phyloP scores from a whole-genome alignment of 2,113 vertebrate genomes.

The Actinemys pallida region DNA sequence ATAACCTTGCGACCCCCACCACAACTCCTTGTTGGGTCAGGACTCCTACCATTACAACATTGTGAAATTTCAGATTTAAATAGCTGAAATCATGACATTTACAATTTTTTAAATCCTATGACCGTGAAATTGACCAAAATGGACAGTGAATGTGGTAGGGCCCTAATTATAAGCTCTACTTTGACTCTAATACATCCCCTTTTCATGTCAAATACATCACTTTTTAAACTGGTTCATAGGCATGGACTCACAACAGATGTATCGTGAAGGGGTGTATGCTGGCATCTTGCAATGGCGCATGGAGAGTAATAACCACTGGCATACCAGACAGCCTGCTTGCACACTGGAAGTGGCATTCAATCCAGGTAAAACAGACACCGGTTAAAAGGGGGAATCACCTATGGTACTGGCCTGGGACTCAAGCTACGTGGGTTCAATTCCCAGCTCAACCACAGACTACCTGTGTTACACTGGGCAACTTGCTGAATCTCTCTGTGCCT shows the following conservation, averaged over 20 bases:
- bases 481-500: neutral
- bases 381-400: neutral
- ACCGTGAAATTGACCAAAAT: too few relatives aligned
- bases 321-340: neutral
- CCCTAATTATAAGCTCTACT: neutral
- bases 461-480: neutral
- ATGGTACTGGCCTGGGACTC: neutral
- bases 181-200: neutral
- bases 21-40: too few relatives aligned
- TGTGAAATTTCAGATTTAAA: too few relatives aligned
- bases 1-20: too few relatives aligned
- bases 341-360: neutral
- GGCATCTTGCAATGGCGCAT: neutral
- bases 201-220: neutral
- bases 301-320: neutral
- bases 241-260: too few relatives aligned
- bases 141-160: too few relatives aligned
- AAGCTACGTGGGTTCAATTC: neutral
- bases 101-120: too few relatives aligned
- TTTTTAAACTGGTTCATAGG: neutral
- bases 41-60: too few relatives aligned
- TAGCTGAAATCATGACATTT: too few relatives aligned
- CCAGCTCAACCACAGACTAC: neutral
- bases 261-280: neutral
- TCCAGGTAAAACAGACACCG: neutral